A percentile compares a stretch with the other conserved stretches of the same genome.
These are phyloP conservation scores for Drosophila asahinai DNA, from an alignment of 1,140 invertebrate genomes.

Conservation along the genomic window DNA sequence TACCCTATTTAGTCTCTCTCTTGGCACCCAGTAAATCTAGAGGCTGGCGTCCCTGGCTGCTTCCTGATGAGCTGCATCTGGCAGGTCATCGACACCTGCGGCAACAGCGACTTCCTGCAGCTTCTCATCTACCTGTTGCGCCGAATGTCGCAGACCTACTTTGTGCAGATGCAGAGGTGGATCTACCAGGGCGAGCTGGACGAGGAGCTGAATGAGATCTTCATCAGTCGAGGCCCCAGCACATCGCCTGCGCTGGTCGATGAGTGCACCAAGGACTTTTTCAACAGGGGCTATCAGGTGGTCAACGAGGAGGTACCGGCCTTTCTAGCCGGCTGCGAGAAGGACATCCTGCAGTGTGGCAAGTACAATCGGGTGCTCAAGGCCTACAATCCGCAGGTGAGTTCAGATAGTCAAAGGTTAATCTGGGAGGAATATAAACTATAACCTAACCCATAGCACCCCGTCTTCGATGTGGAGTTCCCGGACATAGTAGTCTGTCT, in stretches of 20 bases:
- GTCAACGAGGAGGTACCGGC: constrained; percentile 58
- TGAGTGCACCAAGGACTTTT: constrained; percentile 75
- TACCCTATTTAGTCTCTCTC: constrained; percentile 11
- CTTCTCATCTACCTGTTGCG: constrained; percentile 71
- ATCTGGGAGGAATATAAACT: no score
- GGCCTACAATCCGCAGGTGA: constrained; percentile 69
- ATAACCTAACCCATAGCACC: constrained; percentile 50
- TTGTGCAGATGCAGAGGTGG: constrained; percentile 71
- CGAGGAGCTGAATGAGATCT: constrained; percentile 71
- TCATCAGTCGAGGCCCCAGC: constrained; percentile 42
- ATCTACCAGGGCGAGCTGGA: constrained; percentile 73
- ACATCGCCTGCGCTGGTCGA: constrained; percentile 15
- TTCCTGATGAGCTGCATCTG: constrained; percentile 72
- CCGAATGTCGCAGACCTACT: constrained; percentile 73
- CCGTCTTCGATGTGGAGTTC: constrained; percentile 57
- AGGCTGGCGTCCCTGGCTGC: constrained; percentile 28
- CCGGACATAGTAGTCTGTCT: constrained; percentile 69
- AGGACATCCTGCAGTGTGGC: constrained; percentile 74
- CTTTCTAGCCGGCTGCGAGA: constrained; percentile 72
- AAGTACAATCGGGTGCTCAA: constrained; percentile 79
- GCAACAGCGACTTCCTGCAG: constrained; percentile 55
- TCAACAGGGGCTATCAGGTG: constrained; percentile 73
- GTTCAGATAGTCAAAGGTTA: not conserved
- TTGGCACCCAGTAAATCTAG: constrained; percentile 32
- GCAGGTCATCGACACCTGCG: constrained; percentile 54